Evolutionary conservation across 2,113 vertebrate genomes (phyloP).

Genomic region (Lepus timidus): DNA sequence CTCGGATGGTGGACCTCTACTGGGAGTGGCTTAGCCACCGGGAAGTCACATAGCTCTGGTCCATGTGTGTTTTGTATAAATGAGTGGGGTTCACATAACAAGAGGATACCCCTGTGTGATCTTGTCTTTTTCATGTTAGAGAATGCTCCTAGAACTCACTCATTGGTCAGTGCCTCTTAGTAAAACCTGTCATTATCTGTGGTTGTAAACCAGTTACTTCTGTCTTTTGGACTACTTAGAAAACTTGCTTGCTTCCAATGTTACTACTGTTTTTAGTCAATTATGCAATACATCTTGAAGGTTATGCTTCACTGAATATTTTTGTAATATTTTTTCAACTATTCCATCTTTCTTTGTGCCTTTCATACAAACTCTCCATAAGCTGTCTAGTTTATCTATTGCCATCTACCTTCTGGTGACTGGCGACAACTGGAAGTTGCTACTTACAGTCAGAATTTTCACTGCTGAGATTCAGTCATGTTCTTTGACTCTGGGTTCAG

Average conservation of each 20-base stretch:
- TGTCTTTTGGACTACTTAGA: not conserved
- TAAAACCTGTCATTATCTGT: not conserved
- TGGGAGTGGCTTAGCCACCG: constrained; percentile 55
- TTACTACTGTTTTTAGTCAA: not conserved
- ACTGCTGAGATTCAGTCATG: not conserved
- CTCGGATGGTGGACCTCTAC: constrained; percentile 74
- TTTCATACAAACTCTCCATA: constrained; percentile 28
- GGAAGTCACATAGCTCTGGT: not conserved
- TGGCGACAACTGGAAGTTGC: not conserved
- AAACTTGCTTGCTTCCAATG: not conserved
- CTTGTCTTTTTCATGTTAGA: not conserved
- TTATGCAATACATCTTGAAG: not conserved
- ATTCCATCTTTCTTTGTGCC: not conserved
- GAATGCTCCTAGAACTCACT: not conserved
- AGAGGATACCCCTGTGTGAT: not conserved
- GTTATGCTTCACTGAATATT: not conserved
- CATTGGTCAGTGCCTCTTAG: not conserved
- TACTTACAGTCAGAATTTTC: not conserved
- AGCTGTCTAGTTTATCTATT: constrained; percentile 1
- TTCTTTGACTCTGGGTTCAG: not conserved
- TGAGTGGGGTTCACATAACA: not conserved
- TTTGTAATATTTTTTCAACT: not conserved
- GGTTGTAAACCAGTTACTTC: not conserved
- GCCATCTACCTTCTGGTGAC: not conserved
- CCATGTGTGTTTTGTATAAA: not conserved